A percentile compares a stretch with the other conserved stretches of the same genome.
phyloP scores from a whole-genome alignment of 2,797 vertebrate species.

The Periophthalmus magnuspinnatus region DNA sequence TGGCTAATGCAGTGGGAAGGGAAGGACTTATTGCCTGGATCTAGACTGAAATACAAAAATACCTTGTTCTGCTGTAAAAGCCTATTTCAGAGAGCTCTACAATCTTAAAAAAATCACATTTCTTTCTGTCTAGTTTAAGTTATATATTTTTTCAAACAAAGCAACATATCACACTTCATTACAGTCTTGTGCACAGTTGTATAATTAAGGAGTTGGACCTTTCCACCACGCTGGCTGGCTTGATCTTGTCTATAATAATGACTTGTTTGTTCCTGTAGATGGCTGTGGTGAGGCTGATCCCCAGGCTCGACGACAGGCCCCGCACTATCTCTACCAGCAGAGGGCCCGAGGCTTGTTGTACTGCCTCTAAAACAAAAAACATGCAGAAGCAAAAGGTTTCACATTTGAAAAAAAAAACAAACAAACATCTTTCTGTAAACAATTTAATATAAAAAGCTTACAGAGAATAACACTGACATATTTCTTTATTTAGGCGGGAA shows the following conservation, averaged over 20 bases:
- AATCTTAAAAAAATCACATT: too few relatives aligned
- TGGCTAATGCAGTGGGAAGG: too few relatives aligned
- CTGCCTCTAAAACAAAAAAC: constrained; percentile 80
- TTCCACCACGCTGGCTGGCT: constrained; percentile 92
- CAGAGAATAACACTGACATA: background rate
- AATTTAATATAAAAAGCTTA: background rate
- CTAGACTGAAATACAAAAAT: too few relatives aligned
- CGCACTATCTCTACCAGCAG: constrained; percentile 93
- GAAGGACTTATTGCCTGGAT: too few relatives aligned
- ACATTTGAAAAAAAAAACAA: background rate
- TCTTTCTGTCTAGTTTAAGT: too few relatives aligned
- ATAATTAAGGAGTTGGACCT: constrained; percentile 76
- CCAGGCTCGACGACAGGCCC: constrained; percentile 84
- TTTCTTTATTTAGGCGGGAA: constrained; percentile 13
- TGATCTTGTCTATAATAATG: constrained; percentile 93
- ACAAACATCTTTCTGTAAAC: background rate
- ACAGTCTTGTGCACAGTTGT: background rate
- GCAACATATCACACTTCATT: too few relatives aligned
- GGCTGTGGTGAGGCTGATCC: constrained; percentile 85
- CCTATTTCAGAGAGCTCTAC: too few relatives aligned
- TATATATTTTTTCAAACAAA: too few relatives aligned
- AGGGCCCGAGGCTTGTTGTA: constrained; percentile 88
- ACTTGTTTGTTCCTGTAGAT: constrained; percentile 89
- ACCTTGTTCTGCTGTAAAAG: too few relatives aligned
- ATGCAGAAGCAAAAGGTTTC: constrained; percentile 22